Evolutionary conservation across 2,797 vertebrate species (phyloP).

Genomic region (Pogoniulus pusillus): DNA sequence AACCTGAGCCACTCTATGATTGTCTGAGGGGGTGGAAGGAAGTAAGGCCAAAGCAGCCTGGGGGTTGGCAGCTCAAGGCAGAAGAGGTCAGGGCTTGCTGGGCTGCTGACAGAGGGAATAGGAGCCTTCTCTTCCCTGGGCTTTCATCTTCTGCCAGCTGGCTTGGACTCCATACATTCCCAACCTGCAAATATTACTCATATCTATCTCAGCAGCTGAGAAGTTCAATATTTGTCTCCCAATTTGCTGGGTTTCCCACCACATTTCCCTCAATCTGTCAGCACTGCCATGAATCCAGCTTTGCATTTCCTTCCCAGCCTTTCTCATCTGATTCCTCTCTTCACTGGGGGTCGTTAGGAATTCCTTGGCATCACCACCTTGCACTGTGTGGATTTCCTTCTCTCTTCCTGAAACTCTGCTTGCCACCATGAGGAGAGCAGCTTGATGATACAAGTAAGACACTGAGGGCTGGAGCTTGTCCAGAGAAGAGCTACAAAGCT

Average conservation of each 20-base stretch:
- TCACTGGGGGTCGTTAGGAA: not conserved
- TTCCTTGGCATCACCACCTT: not conserved
- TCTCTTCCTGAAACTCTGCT: not conserved
- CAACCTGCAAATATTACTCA: constrained; percentile 11
- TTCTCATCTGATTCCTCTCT: not conserved
- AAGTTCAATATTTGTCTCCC: constrained; percentile 21
- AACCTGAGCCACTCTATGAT: no score
- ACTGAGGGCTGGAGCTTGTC: no score
- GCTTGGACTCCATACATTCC: not conserved
- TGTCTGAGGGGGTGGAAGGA: not conserved
- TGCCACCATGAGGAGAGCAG: not conserved
- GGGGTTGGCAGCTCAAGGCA: not conserved
- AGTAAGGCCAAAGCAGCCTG: not conserved
- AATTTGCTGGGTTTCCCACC: constrained; percentile 25
- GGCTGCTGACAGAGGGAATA: not conserved
- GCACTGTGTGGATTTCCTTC: not conserved
- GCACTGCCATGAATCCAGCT: not conserved
- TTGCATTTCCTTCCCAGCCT: not conserved
- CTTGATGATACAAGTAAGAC: not conserved
- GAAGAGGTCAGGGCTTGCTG: not conserved
- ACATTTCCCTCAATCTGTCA: constrained; percentile 26
- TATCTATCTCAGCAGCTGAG: not conserved
- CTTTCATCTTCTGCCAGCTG: not conserved
- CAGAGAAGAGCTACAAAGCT: no score
- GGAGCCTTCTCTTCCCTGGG: not conserved